These are phyloP conservation scores for Polydrusus tereticollis DNA, from an alignment of 2,888 invertebrate genomes.

Conservation along the genomic window DNA sequence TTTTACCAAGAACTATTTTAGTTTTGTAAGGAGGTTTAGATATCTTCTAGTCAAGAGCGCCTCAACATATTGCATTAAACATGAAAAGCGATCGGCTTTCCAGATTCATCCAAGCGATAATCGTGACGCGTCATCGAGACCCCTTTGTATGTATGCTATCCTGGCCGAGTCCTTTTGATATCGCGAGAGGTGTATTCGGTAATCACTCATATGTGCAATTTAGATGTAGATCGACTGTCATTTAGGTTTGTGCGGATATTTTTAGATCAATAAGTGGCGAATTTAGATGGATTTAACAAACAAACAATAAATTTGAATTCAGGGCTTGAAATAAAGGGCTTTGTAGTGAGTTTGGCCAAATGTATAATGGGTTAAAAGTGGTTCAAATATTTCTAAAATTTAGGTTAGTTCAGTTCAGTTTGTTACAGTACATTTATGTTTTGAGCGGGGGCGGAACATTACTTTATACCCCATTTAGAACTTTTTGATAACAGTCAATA, in stretches of 20 bases:
- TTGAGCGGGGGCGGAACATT: no score
- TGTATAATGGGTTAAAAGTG: no score
- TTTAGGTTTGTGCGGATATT: background rate
- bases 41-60: slow-evolving; percentile 33
- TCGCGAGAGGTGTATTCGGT: slow-evolving; percentile 21
- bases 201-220: slow-evolving; percentile 32
- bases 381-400: no score
- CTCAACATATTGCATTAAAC: slow-evolving; percentile 63
- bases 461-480: no score
- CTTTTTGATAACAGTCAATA: no score
- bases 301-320: no score
- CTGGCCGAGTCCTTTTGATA: slow-evolving; percentile 30
- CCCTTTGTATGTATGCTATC: slow-evolving; percentile 31
- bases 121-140: slow-evolving; percentile 53
- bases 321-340: no score
- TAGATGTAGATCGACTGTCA: slow-evolving; percentile 11
- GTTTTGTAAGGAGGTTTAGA: background rate
- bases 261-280: slow-evolving; percentile 2
- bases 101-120: slow-evolving; percentile 64
- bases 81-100: slow-evolving; percentile 65
- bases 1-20: background rate
- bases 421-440: no score
- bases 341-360: no score
- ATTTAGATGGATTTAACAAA: no score
- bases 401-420: no score